Evolutionary conservation across 2,888 invertebrate genomes (phyloP).

Genomic region (Parelbella ahira): DNA sequence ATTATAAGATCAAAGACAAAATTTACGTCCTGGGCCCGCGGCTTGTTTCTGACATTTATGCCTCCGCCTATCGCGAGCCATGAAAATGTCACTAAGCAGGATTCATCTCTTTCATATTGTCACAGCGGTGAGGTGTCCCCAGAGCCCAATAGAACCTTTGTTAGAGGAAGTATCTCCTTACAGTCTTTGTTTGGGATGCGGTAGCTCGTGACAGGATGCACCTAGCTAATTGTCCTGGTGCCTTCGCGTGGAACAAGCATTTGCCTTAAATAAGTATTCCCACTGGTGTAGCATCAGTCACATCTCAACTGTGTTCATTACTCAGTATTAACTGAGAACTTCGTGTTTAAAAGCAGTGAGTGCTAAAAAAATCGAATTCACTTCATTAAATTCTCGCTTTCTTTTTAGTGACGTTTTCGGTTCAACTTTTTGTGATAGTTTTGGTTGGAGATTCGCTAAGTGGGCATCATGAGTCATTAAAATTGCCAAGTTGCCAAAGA

Average conservation of each 20-base stretch:
- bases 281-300: constrained; percentile 55
- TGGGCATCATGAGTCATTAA: too few relatives aligned
- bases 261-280: constrained; percentile 66
- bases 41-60: too few relatives aligned
- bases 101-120: constrained; percentile 34
- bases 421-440: too few relatives aligned
- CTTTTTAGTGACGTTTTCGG: not conserved
- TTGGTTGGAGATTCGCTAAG: too few relatives aligned
- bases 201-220: constrained; percentile 60
- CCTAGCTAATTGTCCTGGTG: constrained; percentile 58
- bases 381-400: not conserved
- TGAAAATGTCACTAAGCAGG: constrained; percentile 22
- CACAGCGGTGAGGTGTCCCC: constrained; percentile 50
- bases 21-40: too few relatives aligned
- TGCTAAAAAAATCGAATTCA: constrained; percentile 1
- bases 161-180: constrained; percentile 76
- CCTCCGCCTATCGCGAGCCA: not conserved
- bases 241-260: constrained; percentile 61
- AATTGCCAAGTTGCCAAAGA: too few relatives aligned
- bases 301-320: constrained; percentile 39
- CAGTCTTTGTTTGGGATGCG: constrained; percentile 62
- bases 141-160: constrained; percentile 59
- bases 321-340: constrained; percentile 29
- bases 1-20: too few relatives aligned
- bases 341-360: constrained; percentile 11